Base-by-base conservation (phyloP, 37 sponge, comb jelly and placozoan genomes). In the Cliona cf. orientalis region DNA sequence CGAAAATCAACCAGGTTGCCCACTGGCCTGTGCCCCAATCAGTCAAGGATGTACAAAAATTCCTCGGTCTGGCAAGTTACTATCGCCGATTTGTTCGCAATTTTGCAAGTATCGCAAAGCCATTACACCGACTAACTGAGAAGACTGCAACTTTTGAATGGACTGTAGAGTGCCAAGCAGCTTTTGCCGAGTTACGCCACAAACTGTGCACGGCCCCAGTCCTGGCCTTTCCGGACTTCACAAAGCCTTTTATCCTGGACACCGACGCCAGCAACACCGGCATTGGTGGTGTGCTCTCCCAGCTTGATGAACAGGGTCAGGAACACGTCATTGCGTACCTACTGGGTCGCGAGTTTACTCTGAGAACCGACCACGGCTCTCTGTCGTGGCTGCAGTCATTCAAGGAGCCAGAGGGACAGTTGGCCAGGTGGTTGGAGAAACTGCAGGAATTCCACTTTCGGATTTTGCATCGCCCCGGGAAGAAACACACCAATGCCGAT, bases 211-310 rank as follows among this genome's bases (percentile, higher is more conserved):
- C 70, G 41, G 74, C 77, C 23, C 79, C 63, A 17, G 57, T 79
- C 17, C 43, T 86, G 39, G 63, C 86, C 14, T 72, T 53, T 37
- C 78, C 77, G 2, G 71, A 86, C 58, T 55, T 38, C 40, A 60
- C 28, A 22, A 39, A 28, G 29, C 63, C 72, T 14, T 77, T 85
- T 28, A 68, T 57, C 42, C 60, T 85, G 65, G 86, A 85, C 53
- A 85, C 86, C 5, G 79, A 85, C 39, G 86, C 86, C 7, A 70
- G 72, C 58, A 60, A 57, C 22, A 70, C 63, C 3, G 86, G 86
- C 14, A 58, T 85, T 4, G 86, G 86, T 40, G 79, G 72, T 37
- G 79, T 85, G 40, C 77, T 85, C 19, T 59, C 72, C 12, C 86
- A 85, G 31, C 59, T 43, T 12, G 35, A 71, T 26, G 41, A 41